Base-by-base conservation (phyloP, 2,888 invertebrate genomes). In the Subacronicta megacephala region DNA sequence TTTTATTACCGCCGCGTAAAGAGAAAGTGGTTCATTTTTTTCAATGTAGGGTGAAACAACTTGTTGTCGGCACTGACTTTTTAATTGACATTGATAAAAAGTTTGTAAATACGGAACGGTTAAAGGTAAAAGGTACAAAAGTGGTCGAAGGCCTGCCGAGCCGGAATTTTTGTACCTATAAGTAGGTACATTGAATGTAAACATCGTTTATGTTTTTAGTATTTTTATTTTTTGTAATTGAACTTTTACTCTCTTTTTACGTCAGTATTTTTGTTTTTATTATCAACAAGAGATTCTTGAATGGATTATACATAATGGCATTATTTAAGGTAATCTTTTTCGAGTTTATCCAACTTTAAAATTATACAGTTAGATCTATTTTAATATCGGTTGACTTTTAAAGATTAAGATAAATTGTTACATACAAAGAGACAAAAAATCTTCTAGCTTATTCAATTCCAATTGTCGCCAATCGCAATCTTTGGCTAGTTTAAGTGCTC, bases 21-120 rank as follows among this genome's bases (percentile, higher is more conserved):
- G 87, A 79, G 87, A 87, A 87, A 87, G 87, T 84, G 64, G 75
- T 75, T 65, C 64, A 65, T 72, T 77, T 72, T 77, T 78, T 64
- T 58, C 37, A 41, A 59, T 51, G 56, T 52, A 63, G 70, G 77
- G 82, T 78, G 70, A 74, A 62, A 38, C 71, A 73, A 82, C 81
- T 79, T 70, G 81, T 77, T 72, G 65, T 43, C 65, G 83, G 63
- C 85, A 80, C 69, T 84, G 87, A 84, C 86, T 87, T 87, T 77
- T 81, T 83, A 80, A 82, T 80, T 81, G 86, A 82, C 86, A 88
- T 85, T 86, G 85, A 83, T 80, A 82, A 82, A 77, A 83, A 83
- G 67, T 72, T 61, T 35, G 53, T 61, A 66, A 72, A 72, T 70
- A 66, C 53, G 49, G 66, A 67, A 66, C 43, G 50, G 67, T 50